A percentile compares a stretch with the other conserved stretches of the same genome.
Evolutionary conservation across 2,797 vertebrate species (phyloP).

Genomic region (Protonibea diacanthus): DNA sequence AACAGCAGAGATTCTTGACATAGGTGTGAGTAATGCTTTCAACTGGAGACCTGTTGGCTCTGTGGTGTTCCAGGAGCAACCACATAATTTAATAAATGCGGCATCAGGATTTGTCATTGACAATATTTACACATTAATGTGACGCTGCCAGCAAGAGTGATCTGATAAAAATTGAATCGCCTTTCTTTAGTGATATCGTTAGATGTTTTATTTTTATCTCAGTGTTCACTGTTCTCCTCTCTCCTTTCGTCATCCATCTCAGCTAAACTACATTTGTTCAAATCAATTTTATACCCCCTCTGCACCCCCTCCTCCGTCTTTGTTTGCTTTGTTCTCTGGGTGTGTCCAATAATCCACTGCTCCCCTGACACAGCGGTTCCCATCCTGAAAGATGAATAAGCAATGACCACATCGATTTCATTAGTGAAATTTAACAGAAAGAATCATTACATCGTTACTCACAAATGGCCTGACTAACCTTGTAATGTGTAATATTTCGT

Average conservation of each 20-base stretch:
- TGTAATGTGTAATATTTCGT: background rate
- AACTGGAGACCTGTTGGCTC: slow-evolving; percentile 37
- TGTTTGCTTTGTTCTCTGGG: slow-evolving; percentile 57
- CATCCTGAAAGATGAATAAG: slow-evolving; percentile 26
- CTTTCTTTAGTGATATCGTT: slow-evolving; percentile 55
- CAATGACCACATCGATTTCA: slow-evolving; percentile 36
- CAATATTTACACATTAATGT: slow-evolving; percentile 67
- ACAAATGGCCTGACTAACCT: slow-evolving; percentile 13
- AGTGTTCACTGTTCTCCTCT: slow-evolving; percentile 17
- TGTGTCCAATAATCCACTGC: slow-evolving; percentile 54
- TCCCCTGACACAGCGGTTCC: slow-evolving; percentile 32
- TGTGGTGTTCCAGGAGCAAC: slow-evolving; percentile 48
- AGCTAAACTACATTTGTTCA: slow-evolving; percentile 50
- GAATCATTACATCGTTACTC: slow-evolving; percentile 22
- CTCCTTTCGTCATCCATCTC: slow-evolving; percentile 51
- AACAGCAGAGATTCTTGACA: slow-evolving; percentile 26
- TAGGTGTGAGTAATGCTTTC: slow-evolving; percentile 59
- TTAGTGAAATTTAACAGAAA: slow-evolving; percentile 38
- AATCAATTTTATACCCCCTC: slow-evolving; percentile 55
- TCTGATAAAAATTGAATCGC: slow-evolving; percentile 67
- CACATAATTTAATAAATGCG: slow-evolving; percentile 71
- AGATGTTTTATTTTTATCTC: slow-evolving; percentile 62
- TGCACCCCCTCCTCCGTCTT: slow-evolving; percentile 12
- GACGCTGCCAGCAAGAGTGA: slow-evolving; percentile 39
- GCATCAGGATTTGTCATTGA: slow-evolving; percentile 66